These are phyloP conservation scores for Brenthis daphne DNA, from an alignment of 2,888 invertebrate genomes.

Conservation along the genomic window DNA sequence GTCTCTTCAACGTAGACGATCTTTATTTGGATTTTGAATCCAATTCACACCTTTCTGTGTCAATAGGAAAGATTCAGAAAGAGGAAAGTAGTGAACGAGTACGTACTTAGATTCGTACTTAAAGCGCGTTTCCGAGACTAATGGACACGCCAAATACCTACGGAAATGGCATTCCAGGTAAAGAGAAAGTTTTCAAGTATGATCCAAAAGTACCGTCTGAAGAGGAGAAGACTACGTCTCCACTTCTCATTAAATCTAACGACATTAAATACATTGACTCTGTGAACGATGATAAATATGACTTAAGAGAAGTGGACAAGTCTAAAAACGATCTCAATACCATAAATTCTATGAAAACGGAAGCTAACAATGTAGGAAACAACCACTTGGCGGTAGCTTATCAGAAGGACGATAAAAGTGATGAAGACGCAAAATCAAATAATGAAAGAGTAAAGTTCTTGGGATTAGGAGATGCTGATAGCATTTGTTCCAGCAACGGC, in stretches of 20 bases:
- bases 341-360: constrained; percentile 69
- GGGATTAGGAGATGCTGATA: constrained; percentile 77
- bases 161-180: constrained; percentile 75
- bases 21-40: constrained; percentile 57
- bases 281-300: constrained; percentile 57
- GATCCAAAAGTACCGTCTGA: constrained; percentile 73
- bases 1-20: constrained; percentile 68
- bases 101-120: constrained; percentile 57
- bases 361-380: constrained; percentile 48
- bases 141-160: constrained; percentile 74
- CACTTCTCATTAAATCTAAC: constrained; percentile 61
- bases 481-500: constrained; percentile 70
- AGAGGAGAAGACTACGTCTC: constrained; percentile 77
- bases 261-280: constrained; percentile 68
- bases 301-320: constrained; percentile 52
- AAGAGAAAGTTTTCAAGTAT: constrained; percentile 66
- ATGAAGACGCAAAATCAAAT: constrained; percentile 72
- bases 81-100: constrained; percentile 45
- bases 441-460: constrained; percentile 79
- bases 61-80: constrained; percentile 48
- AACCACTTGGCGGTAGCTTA: constrained; percentile 63
- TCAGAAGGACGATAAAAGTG: constrained; percentile 54
- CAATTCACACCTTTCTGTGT: constrained; percentile 59
- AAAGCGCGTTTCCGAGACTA: constrained; percentile 60
- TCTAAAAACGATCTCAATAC: constrained; percentile 66